These are phyloP conservation scores for Hartigia nigra DNA, from an alignment of 2,888 invertebrate genomes.

Conservation along the genomic window DNA sequence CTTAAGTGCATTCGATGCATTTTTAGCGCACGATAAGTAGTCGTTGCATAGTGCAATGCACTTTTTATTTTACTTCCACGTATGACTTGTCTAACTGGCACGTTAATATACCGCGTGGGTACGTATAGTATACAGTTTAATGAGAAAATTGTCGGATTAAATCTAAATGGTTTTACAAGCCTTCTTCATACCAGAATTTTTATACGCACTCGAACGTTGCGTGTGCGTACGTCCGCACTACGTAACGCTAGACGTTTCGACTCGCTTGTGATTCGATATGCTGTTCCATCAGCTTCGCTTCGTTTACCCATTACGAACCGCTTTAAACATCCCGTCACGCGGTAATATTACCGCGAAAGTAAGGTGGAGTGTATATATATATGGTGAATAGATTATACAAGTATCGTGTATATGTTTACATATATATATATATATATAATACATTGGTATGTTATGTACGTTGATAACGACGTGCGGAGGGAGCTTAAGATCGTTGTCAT, in stretches of 20 bases:
- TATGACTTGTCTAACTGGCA: background rate
- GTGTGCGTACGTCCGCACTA: background rate
- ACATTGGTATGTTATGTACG: background rate
- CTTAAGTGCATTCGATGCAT: background rate
- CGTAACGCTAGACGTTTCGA: background rate
- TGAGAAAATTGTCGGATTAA: background rate
- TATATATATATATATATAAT: background rate
- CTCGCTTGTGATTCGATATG: slow-evolving; percentile 15
- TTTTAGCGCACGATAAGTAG: background rate
- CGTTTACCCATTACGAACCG: slow-evolving; percentile 34
- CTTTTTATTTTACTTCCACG: background rate
- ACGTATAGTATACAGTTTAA: background rate
- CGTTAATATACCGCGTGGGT: background rate
- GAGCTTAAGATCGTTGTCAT: background rate
- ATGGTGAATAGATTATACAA: no score
- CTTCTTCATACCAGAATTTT: background rate
- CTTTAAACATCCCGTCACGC: slow-evolving; percentile 32
- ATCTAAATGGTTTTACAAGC: background rate
- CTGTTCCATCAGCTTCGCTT: slow-evolving; percentile 31
- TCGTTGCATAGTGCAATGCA: background rate
- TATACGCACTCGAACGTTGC: background rate
- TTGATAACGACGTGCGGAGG: background rate
- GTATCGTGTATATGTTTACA: no score
- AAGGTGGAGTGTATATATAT: background rate
- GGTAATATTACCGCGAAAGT: slow-evolving; percentile 8